Percentiles rank a stretch among this genome's conserved stretches.
These are phyloP conservation scores for Osmoderma eremita DNA, from an alignment of 2,888 invertebrate genomes.

Conservation along the genomic window DNA sequence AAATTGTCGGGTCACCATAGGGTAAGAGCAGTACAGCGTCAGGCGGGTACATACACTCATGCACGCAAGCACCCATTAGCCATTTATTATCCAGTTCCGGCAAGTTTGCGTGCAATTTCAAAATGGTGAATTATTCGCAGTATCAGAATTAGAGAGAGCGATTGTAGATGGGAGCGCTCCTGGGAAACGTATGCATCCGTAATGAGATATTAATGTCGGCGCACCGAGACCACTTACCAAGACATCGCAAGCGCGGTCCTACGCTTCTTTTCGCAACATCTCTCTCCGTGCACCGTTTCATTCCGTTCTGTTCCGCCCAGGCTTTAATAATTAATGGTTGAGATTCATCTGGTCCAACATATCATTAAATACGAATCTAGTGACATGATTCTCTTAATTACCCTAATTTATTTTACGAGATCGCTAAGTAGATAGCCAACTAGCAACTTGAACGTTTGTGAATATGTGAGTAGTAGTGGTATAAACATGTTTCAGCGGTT, in stretches of 20 bases:
- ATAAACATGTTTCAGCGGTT: conserved; percentile 57
- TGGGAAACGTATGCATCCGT: conserved; percentile 25
- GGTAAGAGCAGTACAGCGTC: conserved; percentile 19
- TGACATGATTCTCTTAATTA: conserved; percentile 66
- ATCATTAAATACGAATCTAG: conserved; percentile 63
- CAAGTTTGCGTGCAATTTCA: conserved; percentile 33
- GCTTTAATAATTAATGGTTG: conserved; percentile 55
- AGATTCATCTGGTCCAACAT: conserved; percentile 60
- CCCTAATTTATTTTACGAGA: conserved; percentile 64
- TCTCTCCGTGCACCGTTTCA: conserved; percentile 5
- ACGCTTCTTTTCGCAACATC: conserved; percentile 4
- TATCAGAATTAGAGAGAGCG: conserved; percentile 35
- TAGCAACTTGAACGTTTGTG: conserved; percentile 59
- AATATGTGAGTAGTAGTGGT: conserved; percentile 56
- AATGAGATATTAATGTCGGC: conserved; percentile 39
- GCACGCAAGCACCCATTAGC: conserved; percentile 20
- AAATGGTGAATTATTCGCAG: conserved; percentile 37
- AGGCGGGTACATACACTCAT: conserved; percentile 4
- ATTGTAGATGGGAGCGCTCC: conserved; percentile 27
- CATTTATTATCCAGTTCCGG: conserved; percentile 19
- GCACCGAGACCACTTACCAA: conserved; percentile 5
- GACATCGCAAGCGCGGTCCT: too few relatives aligned
- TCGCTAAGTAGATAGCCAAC: conserved; percentile 58
- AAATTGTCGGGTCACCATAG: conserved; percentile 20
- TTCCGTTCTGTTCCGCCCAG: conserved; percentile 22